A percentile compares a stretch with the other conserved stretches of the same genome.
Evolutionary conservation across 2,113 vertebrate species (phyloP).

Genomic region (Mesitornis unicolor): DNA sequence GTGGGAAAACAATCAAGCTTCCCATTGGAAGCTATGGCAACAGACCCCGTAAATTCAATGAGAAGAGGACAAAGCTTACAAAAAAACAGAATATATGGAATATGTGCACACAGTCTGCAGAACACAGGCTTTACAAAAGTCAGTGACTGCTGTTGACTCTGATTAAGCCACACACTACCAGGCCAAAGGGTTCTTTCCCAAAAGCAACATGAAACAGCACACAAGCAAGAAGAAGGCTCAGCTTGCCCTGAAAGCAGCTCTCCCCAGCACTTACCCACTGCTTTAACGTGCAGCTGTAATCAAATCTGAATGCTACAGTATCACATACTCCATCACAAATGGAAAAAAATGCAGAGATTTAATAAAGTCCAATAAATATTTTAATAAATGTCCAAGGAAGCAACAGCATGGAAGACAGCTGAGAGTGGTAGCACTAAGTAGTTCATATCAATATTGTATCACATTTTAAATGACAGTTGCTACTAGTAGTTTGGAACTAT

Average conservation of each 20-base stretch:
- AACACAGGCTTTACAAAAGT: neutral
- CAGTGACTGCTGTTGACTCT: neutral
- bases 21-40: neutral
- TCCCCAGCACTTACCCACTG: neutral
- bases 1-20: neutral
- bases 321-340: neutral
- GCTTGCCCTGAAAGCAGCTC: neutral
- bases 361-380: too few relatives aligned
- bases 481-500: neutral
- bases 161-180: neutral
- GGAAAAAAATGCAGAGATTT: neutral
- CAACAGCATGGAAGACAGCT: neutral
- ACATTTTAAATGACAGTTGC: neutral
- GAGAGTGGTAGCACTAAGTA: neutral
- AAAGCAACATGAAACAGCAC: neutral
- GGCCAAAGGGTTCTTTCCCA: neutral
- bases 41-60: neutral
- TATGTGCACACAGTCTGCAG: neutral
- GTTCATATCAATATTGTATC: neutral
- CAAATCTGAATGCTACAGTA: neutral
- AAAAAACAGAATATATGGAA: neutral
- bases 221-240: neutral
- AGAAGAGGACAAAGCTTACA: neutral
- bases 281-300: neutral
- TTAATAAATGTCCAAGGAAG: neutral